These are phyloP conservation scores for Drosophila longiperda DNA, from an alignment of 2,888 invertebrate species.

Conservation along the genomic window DNA sequence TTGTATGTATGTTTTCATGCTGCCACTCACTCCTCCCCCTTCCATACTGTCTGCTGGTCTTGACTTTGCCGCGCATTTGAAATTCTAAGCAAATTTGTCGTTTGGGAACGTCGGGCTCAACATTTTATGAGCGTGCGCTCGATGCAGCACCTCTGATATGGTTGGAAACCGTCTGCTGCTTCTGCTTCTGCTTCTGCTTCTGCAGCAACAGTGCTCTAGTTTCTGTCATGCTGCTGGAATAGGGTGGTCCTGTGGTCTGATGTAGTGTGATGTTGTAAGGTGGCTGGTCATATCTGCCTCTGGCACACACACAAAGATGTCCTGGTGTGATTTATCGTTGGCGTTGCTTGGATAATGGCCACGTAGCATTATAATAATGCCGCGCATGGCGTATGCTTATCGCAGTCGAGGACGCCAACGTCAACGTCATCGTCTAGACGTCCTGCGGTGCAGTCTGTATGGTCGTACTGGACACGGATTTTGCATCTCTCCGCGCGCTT, in stretches of 20 bases:
- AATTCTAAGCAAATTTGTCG: constrained; percentile 80
- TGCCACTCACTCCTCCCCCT: neutral
- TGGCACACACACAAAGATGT: constrained; percentile 80
- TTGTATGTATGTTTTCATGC: constrained; percentile 5
- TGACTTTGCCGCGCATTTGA: constrained; percentile 71
- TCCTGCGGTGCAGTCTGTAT: constrained; percentile 70
- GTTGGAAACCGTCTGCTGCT: constrained; percentile 60
- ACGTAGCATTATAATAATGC: constrained; percentile 77
- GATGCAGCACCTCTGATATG: constrained; percentile 71
- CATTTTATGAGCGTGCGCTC: constrained; percentile 79
- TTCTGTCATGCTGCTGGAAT: neutral
- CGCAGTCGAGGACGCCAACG: constrained; percentile 70
- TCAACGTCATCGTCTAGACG: constrained; percentile 79
- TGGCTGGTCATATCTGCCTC: constrained; percentile 54
- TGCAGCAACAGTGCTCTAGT: constrained; percentile 10
- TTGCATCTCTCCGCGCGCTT: constrained; percentile 23
- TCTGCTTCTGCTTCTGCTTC: constrained; percentile 51
- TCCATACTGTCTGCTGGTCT: constrained; percentile 18
- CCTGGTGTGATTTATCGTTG: constrained; percentile 79
- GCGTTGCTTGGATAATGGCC: constrained; percentile 76
- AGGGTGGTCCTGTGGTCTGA: constrained; percentile 2
- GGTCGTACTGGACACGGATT: constrained; percentile 45
- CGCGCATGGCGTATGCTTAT: constrained; percentile 77
- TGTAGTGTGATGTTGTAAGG: neutral
- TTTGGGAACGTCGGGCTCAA: constrained; percentile 60